Conservation (phyloP, 2,888 invertebrate species). For the Andrena flavipes region DNA sequence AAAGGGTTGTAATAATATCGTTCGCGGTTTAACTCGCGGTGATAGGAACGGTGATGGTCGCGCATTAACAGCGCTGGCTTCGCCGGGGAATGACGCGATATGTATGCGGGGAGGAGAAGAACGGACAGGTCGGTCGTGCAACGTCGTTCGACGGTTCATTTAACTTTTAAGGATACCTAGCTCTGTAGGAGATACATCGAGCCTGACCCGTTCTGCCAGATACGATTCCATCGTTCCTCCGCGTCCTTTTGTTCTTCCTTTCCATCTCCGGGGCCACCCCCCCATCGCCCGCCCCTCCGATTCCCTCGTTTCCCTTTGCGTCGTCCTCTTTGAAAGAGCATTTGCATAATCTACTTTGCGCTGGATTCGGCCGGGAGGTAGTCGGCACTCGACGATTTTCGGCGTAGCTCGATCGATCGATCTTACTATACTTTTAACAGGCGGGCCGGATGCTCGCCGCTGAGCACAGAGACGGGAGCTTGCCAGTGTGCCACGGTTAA, state of each 20-base stretch:
- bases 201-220: slow-evolving; percentile 33
- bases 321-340: slow-evolving; percentile 63
- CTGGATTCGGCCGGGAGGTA: slow-evolving; percentile 63
- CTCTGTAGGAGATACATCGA: slow-evolving; percentile 26
- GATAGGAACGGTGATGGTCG: slow-evolving; percentile 53
- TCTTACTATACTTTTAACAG: slow-evolving; percentile 63
- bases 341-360: slow-evolving; percentile 74
- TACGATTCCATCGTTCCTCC: slow-evolving; percentile 43
- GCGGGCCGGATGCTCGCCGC: slow-evolving; percentile 32
- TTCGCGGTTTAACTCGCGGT: slow-evolving; percentile 62
- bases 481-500: background rate
- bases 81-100: slow-evolving; percentile 18
- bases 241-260: slow-evolving; percentile 34
- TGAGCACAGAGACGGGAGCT: slow-evolving; percentile 5
- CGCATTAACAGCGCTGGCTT: slow-evolving; percentile 51
- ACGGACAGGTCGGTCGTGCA: slow-evolving; percentile 13
- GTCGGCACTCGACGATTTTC: slow-evolving; percentile 67
- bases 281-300: slow-evolving; percentile 29
- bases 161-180: slow-evolving; percentile 53
- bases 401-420: slow-evolving; percentile 70
- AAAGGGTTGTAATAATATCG: slow-evolving; percentile 72
- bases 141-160: slow-evolving; percentile 49
- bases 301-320: slow-evolving; percentile 46
- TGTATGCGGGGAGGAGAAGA: slow-evolving; percentile 9
- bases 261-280: slow-evolving; percentile 19